Percentiles rank a stretch among this genome's conserved stretches.
Conservation (phyloP, 2,888 invertebrate species). For the Cheilosia vulpina region DNA sequence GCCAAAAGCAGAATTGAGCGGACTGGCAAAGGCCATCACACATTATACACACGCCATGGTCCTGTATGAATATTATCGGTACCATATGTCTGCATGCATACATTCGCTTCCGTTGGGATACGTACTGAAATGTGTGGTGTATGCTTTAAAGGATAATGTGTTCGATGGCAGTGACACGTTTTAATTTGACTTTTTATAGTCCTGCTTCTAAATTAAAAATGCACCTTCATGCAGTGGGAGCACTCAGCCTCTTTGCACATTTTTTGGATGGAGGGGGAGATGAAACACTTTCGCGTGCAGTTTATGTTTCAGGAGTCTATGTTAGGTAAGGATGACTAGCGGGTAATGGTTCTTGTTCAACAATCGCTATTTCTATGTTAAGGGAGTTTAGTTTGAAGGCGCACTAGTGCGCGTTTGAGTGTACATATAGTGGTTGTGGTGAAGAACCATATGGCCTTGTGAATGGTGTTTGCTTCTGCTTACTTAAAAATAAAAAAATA, state of each 20-base stretch:
- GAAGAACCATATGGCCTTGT: neutral
- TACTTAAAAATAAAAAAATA: too few species aligned
- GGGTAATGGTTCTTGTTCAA: neutral
- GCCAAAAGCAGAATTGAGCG: slow-evolving; percentile 57
- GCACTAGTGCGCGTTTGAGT: neutral
- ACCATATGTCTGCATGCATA: slow-evolving; percentile 1
- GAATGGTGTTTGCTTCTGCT: neutral
- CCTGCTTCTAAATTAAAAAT: slow-evolving; percentile 51
- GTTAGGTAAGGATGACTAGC: too few species aligned
- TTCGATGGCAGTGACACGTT: slow-evolving; percentile 51
- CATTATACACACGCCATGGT: neutral
- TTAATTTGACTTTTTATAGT: slow-evolving; percentile 57
- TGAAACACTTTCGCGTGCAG: neutral
- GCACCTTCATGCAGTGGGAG: slow-evolving; percentile 41
- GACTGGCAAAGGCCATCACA: slow-evolving; percentile 34
- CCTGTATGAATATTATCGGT: neutral
- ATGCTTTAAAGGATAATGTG: slow-evolving; percentile 51
- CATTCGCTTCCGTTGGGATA: neutral
- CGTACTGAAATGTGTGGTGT: neutral
- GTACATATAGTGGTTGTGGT: neutral
- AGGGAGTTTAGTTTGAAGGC: neutral
- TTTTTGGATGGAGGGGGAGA: neutral
- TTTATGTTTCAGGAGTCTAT: neutral
- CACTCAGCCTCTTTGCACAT: slow-evolving; percentile 6
- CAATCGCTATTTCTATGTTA: slow-evolving; percentile 9